A percentile compares a stretch with the other conserved stretches of the same genome.
Conservation (phyloP, 2,113 vertebrate species). For the Taxidea taxus region DNA sequence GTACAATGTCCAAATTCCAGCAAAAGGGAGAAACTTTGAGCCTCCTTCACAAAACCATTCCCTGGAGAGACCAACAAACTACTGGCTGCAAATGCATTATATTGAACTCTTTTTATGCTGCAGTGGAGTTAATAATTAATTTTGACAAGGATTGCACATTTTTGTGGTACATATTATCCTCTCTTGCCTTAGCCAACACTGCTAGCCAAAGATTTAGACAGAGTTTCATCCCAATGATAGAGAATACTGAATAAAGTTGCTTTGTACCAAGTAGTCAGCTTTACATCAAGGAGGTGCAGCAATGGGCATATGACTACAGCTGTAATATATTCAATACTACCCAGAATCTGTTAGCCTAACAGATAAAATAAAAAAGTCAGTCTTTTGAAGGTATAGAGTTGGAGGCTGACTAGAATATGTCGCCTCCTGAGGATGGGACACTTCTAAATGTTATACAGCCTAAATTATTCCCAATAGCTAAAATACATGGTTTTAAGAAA, state of each 20-base stretch:
- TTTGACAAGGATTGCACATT: neutral
- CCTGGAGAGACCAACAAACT: neutral
- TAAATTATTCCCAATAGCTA: neutral
- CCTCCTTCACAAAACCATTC: neutral
- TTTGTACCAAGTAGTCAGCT: neutral
- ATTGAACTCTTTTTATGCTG: neutral
- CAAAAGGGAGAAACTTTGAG: neutral
- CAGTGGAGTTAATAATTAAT: neutral
- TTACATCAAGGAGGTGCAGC: neutral
- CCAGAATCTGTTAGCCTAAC: neutral
- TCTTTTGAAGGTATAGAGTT: neutral
- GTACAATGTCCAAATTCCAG: neutral
- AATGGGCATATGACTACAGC: neutral
- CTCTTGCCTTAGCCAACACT: neutral
- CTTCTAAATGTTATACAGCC: neutral
- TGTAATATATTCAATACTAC: neutral
- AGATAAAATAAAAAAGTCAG: neutral
- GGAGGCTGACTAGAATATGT: neutral
- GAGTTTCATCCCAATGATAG: neutral
- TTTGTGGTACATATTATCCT: neutral
- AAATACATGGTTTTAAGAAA: neutral
- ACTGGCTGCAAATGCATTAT: neutral
- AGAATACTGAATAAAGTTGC: neutral
- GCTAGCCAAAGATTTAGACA: neutral
- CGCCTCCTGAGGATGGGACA: neutral